phyloP scores from a whole-genome alignment of 2,888 invertebrate genomes.

The Carabus problematicus region DNA sequence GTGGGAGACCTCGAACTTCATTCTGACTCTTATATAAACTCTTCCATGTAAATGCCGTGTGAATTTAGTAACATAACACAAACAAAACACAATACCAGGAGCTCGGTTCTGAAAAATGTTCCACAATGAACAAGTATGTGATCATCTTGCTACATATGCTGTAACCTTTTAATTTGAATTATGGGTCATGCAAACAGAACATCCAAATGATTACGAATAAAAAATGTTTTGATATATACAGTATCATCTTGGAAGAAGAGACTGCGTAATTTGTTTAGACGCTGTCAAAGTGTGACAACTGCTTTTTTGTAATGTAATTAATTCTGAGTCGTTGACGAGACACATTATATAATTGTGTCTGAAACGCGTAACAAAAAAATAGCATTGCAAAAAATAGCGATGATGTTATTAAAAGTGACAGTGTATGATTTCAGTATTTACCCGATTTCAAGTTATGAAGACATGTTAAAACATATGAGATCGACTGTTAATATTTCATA shows the following conservation, averaged over 20 bases:
- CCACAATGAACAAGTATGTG: constrained; percentile 16
- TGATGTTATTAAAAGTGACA: too few relatives aligned
- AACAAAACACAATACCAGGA: constrained; percentile 18
- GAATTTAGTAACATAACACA: constrained; percentile 12
- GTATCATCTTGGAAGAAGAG: too few relatives aligned
- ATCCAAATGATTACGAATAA: constrained; percentile 15
- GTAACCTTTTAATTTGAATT: constrained; percentile 38
- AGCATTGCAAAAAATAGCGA: too few relatives aligned
- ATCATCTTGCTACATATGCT: constrained; percentile 25
- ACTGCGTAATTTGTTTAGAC: too few relatives aligned
- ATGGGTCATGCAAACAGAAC: constrained; percentile 20
- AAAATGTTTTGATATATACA: constrained; percentile 7
- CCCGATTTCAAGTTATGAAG: too few relatives aligned
- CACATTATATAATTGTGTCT: too few relatives aligned
- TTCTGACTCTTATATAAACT: constrained; percentile 33
- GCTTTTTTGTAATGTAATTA: too few relatives aligned
- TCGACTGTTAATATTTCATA: background rate
- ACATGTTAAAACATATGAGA: background rate
- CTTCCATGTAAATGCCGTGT: constrained; percentile 32
- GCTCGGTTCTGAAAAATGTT: constrained; percentile 21
- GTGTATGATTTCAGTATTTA: too few relatives aligned
- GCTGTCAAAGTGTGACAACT: too few relatives aligned
- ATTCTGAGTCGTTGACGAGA: too few relatives aligned
- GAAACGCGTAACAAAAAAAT: too few relatives aligned
- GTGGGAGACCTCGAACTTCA: background rate